Evolutionary conservation across 1,140 invertebrate genomes (phyloP).

Genomic region (Pogonognathellus flavescens): DNA sequence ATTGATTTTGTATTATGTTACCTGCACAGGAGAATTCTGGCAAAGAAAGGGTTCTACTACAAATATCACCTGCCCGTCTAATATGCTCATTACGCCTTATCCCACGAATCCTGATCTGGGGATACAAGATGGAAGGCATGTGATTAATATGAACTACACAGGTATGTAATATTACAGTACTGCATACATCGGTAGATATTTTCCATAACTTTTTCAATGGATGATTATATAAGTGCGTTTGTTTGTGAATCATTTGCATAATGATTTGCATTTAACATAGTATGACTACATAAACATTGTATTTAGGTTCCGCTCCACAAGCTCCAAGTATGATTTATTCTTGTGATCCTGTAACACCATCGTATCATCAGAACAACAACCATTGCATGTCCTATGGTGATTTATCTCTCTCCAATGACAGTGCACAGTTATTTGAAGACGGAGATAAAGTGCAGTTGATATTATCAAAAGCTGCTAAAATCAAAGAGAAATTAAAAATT

Average conservation of each 20-base stretch:
- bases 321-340: neutral
- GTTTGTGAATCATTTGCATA: too few species aligned
- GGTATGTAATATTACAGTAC: neutral
- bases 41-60: neutral
- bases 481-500: slow-evolving; percentile 32
- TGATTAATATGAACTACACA: slow-evolving; percentile 12
- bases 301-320: neutral
- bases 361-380: neutral
- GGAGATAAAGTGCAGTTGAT: neutral
- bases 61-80: neutral
- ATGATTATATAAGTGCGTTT: too few species aligned
- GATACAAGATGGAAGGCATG: neutral
- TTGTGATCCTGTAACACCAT: neutral
- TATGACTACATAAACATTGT: too few species aligned
- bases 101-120: slow-evolving; percentile 24
- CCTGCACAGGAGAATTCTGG: neutral
- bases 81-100: slow-evolving; percentile 31
- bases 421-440: neutral
- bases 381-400: neutral
- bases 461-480: slow-evolving; percentile 18
- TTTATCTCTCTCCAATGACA: neutral
- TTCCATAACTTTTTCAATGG: too few species aligned
- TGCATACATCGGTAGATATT: neutral
- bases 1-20: neutral
- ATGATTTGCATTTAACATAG: neutral